Conservation (phyloP, 2,113 vertebrate species). For the Tapirus terrestris region DNA sequence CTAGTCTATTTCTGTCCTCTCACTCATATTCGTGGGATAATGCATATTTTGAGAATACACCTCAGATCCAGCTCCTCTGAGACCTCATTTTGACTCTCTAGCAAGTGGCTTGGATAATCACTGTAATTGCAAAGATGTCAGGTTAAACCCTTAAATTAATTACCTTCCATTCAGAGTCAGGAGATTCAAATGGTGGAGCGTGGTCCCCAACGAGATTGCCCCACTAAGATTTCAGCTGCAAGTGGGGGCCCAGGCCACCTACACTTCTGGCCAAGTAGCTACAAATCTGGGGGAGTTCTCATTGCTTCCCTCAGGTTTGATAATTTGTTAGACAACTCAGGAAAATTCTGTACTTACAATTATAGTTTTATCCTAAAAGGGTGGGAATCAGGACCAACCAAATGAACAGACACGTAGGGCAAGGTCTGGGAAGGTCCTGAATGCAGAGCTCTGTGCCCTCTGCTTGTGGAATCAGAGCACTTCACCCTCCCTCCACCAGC, state of each 20-base stretch:
- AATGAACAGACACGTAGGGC: neutral
- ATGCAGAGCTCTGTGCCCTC: neutral
- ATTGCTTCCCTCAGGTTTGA: neutral
- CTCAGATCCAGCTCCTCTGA: constrained; percentile 18
- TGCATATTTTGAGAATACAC: neutral
- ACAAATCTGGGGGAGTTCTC: neutral
- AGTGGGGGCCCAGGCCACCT: neutral
- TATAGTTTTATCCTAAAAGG: neutral
- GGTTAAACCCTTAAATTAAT: neutral
- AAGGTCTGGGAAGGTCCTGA: neutral
- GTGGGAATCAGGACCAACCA: neutral
- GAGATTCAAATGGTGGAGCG: neutral
- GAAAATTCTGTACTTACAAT: neutral
- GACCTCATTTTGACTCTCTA: neutral
- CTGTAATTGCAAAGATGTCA: neutral
- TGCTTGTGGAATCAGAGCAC: neutral
- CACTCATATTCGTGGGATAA: neutral
- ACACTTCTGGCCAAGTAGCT: neutral
- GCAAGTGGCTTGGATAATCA: neutral
- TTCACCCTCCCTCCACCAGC: neutral
- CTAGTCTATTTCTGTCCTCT: neutral
- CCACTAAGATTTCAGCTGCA: neutral
- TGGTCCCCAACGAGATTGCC: neutral
- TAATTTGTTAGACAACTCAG: neutral
- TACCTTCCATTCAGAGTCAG: neutral